A percentile compares a stretch with the other conserved stretches of the same genome.
Conservation (phyloP, 2,797 vertebrate species). For the Falco berigora region DNA sequence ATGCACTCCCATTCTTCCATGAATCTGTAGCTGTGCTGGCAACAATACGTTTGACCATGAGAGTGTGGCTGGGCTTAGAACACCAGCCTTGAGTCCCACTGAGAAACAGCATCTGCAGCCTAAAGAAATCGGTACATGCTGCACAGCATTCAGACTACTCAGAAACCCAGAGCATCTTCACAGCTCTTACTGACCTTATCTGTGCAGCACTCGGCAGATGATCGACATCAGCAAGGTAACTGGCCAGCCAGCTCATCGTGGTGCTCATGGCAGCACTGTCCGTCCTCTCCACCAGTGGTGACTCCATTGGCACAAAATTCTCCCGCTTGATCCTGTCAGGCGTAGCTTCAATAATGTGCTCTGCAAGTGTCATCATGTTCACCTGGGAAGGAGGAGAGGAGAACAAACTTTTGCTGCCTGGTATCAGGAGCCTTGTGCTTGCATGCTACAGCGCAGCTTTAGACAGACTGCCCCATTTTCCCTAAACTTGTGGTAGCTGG, state of each 20-base stretch:
- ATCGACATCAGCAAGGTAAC: constrained; percentile 95
- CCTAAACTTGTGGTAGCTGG: neutral
- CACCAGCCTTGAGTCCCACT: neutral
- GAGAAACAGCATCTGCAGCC: neutral
- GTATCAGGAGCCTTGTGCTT: neutral
- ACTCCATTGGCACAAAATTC: constrained; percentile 84
- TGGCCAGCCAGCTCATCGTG: constrained; percentile 99
- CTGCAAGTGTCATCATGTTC: constrained; percentile 98
- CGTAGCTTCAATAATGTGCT: constrained; percentile 98
- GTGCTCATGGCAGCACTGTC: constrained; percentile 85
- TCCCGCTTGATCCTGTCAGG: constrained; percentile 97
- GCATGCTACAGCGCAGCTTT: neutral
- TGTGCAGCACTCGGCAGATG: constrained; percentile 91
- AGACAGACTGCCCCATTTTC: neutral
- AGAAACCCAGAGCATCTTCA: neutral
- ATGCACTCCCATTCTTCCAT: neutral
- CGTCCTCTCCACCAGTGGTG: constrained; percentile 73
- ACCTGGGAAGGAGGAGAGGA: constrained; percentile 69
- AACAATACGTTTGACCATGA: accelerated
- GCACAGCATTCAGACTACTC: neutral
- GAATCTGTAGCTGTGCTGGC: neutral
- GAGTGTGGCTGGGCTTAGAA: neutral
- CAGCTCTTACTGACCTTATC: constrained; percentile 79
- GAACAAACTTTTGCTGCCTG: neutral
- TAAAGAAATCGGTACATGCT: neutral